Base-by-base conservation (phyloP, 2,888 invertebrate species). In the Holacanthella duospinosa region DNA sequence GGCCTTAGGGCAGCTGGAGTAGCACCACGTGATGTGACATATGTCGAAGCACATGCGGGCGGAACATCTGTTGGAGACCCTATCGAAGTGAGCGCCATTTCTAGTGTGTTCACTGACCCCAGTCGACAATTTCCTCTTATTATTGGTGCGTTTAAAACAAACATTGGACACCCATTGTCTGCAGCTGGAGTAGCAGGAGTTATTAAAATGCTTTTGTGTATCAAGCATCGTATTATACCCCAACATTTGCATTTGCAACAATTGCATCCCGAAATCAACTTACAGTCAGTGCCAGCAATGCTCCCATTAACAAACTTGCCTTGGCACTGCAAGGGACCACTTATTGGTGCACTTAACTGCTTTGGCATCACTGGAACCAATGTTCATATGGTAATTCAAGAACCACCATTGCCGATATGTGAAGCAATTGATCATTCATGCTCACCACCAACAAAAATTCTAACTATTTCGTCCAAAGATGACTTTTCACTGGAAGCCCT, bases 131-230 rank as follows among this genome's bases (percentile, higher is more conserved):
- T 79, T 29, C 93, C 95, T 4, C 81, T 99, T 56, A 78, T 94
- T 53, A 85, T 97, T 74, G 96, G 97, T 25, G 95, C 96, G 0
- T 90, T 95, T 0, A 97, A 97, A 78, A 94, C 93, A 0, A 96
- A 94, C 77, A 82, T 94, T 76, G 96, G 96, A 0, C 96, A 96
- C 77, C 84, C 89, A 0, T 95, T 96, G 75, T 88, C 93, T 0
- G 84, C 85, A 1, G 88, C 89, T 4, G 89, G 61, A 43, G n/a
- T 61, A 2, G 61, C 61, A 2, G 61, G 61, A 21, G 6, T 61
- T 2, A 56, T 61, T 12, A 61, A 61, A 43, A 54, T 55, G 3
- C 36, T 70, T 2, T 29, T 68, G 29, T 53, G 66, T 1, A 63
- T 70, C 63, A 53, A 66, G n/a, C 25, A 70, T 55, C 54, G 64